Conservation (phyloP, 2,888 invertebrate genomes). For the Oscheius sp. region DNA sequence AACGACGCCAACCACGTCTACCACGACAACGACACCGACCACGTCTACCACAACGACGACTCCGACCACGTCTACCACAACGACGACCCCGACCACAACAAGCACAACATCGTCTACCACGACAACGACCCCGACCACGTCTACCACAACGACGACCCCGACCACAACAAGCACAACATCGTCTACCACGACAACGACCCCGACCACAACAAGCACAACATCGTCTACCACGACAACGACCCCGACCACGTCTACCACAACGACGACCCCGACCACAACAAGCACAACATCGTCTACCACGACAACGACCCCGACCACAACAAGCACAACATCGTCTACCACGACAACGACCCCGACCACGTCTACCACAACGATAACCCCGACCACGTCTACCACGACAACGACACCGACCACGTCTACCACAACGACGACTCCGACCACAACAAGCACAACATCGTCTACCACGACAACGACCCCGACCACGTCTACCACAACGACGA, state of each 20-base stretch:
- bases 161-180: neutral
- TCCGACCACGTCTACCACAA: neutral
- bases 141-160: neutral
- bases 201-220: neutral
- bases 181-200: neutral
- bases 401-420: constrained; percentile 4
- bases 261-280: neutral
- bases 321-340: neutral
- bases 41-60: neutral
- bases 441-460: neutral
- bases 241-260: neutral
- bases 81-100: neutral
- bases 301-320: constrained; percentile 1
- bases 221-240: neutral
- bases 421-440: neutral
- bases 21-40: neutral
- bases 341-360: neutral
- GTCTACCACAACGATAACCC: neutral
- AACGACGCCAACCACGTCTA: neutral
- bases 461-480: neutral
- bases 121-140: neutral
- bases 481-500: neutral
- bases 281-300: neutral
- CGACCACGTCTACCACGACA: neutral
- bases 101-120: neutral